Evolutionary conservation across 37 sponge, comb jelly and placozoan genomes (phyloP).

Genomic region (Halichondria panicea): DNA sequence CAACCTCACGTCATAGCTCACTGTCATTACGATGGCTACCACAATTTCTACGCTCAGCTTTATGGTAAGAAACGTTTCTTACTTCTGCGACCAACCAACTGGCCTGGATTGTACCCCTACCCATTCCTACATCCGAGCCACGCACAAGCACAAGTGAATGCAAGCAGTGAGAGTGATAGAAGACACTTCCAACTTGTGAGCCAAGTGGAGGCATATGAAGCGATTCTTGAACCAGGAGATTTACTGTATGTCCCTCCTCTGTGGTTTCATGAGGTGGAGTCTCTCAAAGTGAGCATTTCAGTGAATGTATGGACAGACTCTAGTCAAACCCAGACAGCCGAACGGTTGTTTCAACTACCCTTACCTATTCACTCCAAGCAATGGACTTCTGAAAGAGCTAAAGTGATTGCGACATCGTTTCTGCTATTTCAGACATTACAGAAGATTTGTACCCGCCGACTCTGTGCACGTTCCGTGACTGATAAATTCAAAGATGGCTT

Average conservation of each 20-base stretch:
- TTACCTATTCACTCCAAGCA: conserved; percentile 30
- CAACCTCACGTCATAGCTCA: conserved; percentile 90
- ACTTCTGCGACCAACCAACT: conserved; percentile 64
- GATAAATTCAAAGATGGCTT: conserved; percentile 21
- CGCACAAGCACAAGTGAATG: conserved; percentile 88
- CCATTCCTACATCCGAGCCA: conserved; percentile 93
- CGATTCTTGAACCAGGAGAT: conserved; percentile 78
- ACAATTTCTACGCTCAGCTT: conserved; percentile 90
- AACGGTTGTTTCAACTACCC: conserved; percentile 41
- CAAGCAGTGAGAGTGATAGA: conserved; percentile 35
- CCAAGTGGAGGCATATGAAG: conserved; percentile 49
- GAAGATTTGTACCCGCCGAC: conserved; percentile 26
- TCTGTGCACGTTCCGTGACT: conserved; percentile 4
- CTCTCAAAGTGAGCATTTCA: conserved; percentile 74
- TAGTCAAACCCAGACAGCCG: conserved; percentile 43
- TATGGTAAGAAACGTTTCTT: conserved; percentile 83
- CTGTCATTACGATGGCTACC: conserved; percentile 94
- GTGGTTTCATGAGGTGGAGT: conserved; percentile 90
- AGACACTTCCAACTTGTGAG: conserved; percentile 32
- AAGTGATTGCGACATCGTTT: conserved; percentile 20
- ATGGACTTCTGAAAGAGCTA: conserved; percentile 16
- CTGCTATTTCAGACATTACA: conserved; percentile 25
- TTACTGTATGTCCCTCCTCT: conserved; percentile 88
- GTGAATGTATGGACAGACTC: conserved; percentile 93
- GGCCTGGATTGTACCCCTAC: conserved; percentile 83